Base-by-base conservation (phyloP, 2,113 vertebrate genomes). In the Spea bombifrons region DNA sequence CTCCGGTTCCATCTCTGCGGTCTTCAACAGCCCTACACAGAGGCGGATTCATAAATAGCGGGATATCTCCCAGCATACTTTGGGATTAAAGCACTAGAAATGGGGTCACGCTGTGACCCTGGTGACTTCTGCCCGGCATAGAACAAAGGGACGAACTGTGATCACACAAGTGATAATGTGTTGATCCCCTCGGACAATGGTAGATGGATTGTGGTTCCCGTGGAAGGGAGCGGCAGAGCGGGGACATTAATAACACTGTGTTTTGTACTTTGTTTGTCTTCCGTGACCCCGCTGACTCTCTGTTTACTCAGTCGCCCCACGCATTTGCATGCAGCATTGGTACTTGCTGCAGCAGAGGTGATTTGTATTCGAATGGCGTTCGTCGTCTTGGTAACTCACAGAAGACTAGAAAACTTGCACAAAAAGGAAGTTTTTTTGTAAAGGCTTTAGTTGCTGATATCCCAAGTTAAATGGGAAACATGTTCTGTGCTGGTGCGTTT, bases 311-410 rank as follows among this genome's bases (percentile, higher is more conserved):
- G 76, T 66, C 71, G 43, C 64, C 52, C 61, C 70, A 66, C 50
- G 13, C 63, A 79, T 79, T 79, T 73, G 50, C 77, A 79, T 79
- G 70, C 77, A 66, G 52, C 63, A 13, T 57, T 3, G 48, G 63
- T 59, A 17, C 64, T 73, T 59, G 63, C 63, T 67, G 77, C 70
- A 67, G 70, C 48, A 59, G 61, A 57, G 63, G 70, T 57, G 49
- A 79, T 79, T 79, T 79, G 70, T 79, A 79, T 79, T 79, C 77
- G 47, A 79, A 79, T 79, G 77, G 77, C 52, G 30, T 43, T 52
- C 8, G 71, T 67, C 48, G 70, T 67, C 77, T 73, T 73, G 70
- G 52, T 16, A 79, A 79, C 70, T 45, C 46, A 63, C 49, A 49
- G 70, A 63, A 59, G 63, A 73, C 70, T 52, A 66, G 71, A 10